Evolutionary conservation across 2,797 vertebrate species (phyloP).

Genomic region (Cephalopachus bancanus): DNA sequence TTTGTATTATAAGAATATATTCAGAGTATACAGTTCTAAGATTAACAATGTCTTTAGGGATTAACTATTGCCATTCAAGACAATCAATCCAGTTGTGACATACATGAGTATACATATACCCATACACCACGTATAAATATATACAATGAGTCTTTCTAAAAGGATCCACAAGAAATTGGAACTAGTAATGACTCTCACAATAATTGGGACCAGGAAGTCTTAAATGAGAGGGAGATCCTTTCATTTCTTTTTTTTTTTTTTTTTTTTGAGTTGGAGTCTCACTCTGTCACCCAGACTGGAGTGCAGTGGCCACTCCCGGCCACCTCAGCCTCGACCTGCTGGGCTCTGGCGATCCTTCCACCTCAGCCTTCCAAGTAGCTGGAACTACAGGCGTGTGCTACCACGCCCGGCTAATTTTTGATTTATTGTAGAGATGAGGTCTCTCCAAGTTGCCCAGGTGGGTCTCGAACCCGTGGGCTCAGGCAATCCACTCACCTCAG

Average conservation of each 20-base stretch:
- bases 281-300: too few species aligned
- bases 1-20: not conserved
- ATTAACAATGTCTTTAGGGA: not conserved
- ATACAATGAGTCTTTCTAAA: not conserved
- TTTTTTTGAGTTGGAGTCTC: too few species aligned
- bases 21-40: not conserved
- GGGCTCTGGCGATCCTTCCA: too few species aligned
- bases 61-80: not conserved
- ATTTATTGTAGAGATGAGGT: too few species aligned
- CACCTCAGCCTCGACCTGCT: too few species aligned
- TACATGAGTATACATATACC: not conserved
- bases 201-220: not conserved
- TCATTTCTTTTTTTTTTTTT: not conserved
- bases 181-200: not conserved
- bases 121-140: not conserved
- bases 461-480: too few species aligned
- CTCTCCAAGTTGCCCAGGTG: too few species aligned
- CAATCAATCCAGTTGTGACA: not conserved
- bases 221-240: not conserved
- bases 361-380: too few species aligned
- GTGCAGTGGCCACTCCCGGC: too few species aligned
- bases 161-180: not conserved
- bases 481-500: too few species aligned
- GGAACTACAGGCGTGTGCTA: too few species aligned
- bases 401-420: too few species aligned